Conservation (phyloP, 2,797 vertebrate genomes). For the Crenichthys baileyi region DNA sequence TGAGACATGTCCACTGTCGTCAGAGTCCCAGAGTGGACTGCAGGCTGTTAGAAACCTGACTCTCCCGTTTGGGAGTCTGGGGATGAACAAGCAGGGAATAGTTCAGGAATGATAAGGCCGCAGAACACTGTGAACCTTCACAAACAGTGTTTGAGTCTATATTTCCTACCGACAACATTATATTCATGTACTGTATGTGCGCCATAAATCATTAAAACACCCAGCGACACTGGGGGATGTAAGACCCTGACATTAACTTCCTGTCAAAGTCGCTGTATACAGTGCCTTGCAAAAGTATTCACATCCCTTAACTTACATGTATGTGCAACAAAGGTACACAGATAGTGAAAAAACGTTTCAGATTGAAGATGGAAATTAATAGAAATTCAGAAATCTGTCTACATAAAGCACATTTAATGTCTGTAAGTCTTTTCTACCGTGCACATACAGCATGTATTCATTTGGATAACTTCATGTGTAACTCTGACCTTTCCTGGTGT, state of each 20-base stretch:
- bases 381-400: neutral
- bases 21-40: slow-evolving; percentile 53
- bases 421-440: neutral
- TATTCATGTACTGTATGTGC: slow-evolving; percentile 35
- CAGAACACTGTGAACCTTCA: slow-evolving; percentile 66
- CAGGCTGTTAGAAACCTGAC: slow-evolving; percentile 70
- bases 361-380: neutral
- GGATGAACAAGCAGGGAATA: slow-evolving; percentile 76
- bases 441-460: neutral
- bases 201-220: slow-evolving; percentile 71
- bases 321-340: neutral
- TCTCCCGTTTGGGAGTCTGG: slow-evolving; percentile 67
- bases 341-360: neutral
- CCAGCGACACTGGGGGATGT: slow-evolving; percentile 45
- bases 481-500: slow-evolving; percentile 40
- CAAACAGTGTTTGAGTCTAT: slow-evolving; percentile 65
- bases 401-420: neutral
- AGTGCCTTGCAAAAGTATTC: neutral
- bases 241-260: slow-evolving; percentile 23
- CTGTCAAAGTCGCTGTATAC: slow-evolving; percentile 8
- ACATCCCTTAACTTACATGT: neutral
- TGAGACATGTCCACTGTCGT: slow-evolving; percentile 65
- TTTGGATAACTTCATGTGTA: slow-evolving; percentile 1
- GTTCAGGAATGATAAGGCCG: slow-evolving; percentile 74
- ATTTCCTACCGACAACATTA: slow-evolving; percentile 68